These are phyloP conservation scores for Torymus aiolomorphi DNA, from an alignment of 2,888 invertebrate genomes.

Conservation along the genomic window DNA sequence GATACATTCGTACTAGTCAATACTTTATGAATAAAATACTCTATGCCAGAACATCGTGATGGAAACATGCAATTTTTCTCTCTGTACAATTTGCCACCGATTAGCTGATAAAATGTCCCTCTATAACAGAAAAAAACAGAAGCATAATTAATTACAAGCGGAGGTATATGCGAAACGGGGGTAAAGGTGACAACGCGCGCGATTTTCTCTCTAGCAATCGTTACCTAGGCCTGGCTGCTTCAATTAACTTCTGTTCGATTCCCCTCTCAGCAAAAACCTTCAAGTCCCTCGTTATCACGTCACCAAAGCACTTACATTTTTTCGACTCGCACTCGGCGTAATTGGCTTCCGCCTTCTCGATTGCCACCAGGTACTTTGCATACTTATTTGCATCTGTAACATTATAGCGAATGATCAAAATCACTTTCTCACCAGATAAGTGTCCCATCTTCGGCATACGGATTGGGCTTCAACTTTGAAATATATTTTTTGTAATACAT, in stretches of 20 bases:
- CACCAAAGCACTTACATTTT: slow-evolving; percentile 81
- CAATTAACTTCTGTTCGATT: slow-evolving; percentile 82
- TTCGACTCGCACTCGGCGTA: slow-evolving; percentile 79
- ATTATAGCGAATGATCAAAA: not conserved
- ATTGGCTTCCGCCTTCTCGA: slow-evolving; percentile 76
- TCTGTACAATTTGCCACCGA: slow-evolving; percentile 87
- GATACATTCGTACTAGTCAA: slow-evolving; percentile 80
- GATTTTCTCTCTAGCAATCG: slow-evolving; percentile 20
- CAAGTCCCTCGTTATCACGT: slow-evolving; percentile 84
- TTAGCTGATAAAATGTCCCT: slow-evolving; percentile 90
- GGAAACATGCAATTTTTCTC: slow-evolving; percentile 94
- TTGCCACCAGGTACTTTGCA: slow-evolving; percentile 74
- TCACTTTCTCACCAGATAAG: no score
- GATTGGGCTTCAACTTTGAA: no score
- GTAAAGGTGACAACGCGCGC: not conserved
- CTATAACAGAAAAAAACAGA: slow-evolving; percentile 71
- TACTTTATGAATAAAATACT: slow-evolving; percentile 88
- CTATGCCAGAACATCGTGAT: slow-evolving; percentile 91
- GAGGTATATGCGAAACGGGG: not conserved
- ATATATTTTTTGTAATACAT: no score
- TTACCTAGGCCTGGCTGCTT: slow-evolving; percentile 76
- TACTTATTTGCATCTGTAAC: slow-evolving; percentile 58
- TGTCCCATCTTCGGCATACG: no score
- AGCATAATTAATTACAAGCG: slow-evolving; percentile 32
- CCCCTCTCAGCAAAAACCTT: slow-evolving; percentile 82